These are phyloP conservation scores for Eurystomus glaucurus DNA, from an alignment of 2,797 vertebrate species.

Conservation along the genomic window DNA sequence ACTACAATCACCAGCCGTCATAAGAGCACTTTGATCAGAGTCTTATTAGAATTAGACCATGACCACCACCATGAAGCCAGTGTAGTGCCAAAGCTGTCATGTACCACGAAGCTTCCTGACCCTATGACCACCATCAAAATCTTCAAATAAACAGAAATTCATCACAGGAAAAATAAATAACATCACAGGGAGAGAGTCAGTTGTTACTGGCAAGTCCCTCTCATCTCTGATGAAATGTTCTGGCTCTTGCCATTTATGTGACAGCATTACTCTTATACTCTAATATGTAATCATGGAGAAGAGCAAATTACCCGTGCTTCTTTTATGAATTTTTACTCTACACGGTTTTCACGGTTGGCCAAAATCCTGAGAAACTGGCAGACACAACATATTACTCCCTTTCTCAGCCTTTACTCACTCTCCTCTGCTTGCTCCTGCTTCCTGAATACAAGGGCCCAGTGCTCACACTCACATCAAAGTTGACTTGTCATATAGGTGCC, in stretches of 20 bases:
- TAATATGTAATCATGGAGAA: not conserved
- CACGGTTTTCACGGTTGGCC: not conserved
- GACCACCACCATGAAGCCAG: not conserved
- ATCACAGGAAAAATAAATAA: not conserved
- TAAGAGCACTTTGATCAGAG: conserved; percentile 2
- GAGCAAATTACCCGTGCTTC: not conserved
- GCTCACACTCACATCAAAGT: not conserved
- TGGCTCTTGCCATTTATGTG: not conserved
- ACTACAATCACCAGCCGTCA: not conserved
- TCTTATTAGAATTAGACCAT: not conserved
- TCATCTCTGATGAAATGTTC: not conserved
- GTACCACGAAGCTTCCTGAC: not conserved
- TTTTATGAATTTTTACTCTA: not conserved
- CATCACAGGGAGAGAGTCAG: not conserved
- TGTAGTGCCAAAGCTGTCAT: not conserved
- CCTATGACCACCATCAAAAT: not conserved
- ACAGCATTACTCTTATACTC: conserved; percentile 2
- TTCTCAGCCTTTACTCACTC: not conserved
- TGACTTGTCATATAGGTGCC: conserved; percentile 19
- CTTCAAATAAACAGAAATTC: conserved; percentile 8
- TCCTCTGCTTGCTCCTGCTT: not conserved
- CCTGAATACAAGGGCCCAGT: not conserved
- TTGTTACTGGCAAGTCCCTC: not conserved
- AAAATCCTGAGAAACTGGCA: not conserved
- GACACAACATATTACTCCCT: not conserved